Base-by-base conservation (phyloP, 2,888 invertebrate species). In the Sarcophaga carnaria region DNA sequence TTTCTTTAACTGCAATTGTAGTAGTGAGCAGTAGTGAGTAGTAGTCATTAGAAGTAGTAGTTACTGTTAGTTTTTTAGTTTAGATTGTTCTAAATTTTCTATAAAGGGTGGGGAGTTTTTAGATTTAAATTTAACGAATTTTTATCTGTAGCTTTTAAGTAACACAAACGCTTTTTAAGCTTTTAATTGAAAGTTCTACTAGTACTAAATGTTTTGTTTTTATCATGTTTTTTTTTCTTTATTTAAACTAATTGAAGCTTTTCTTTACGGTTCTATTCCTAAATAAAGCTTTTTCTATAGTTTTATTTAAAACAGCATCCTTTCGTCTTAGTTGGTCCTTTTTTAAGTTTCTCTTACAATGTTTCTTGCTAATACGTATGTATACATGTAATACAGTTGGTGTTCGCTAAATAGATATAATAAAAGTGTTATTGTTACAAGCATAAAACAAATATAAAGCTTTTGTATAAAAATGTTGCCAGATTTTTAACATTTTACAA, bases 21-120 rank as follows among this genome's bases (percentile, higher is more conserved):
- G 37, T 37, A 37, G 17, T 17, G 54, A 20, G 4, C 14, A 54
- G 54, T 17, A 54, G 14, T 54, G 3, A 54, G 49, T 49, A 49
- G 54, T 54, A 14, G 54, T 37, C 37, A 37, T 37, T 27, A 37
- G 37, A 37, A 1, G 8, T 37, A 37, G 54, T 14, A 17, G 54
- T 14, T 14, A 54, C 17, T 54, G 10, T 14, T 54, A 14, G 54
- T 17, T 8, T 20, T 20, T 20, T 20, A 22, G 2, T 37, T 37
- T 4, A 1, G 17, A 54, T 54, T 54, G 54, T 54, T 54, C 17
- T 4, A 54, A 54, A 54, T 3, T 54, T 54, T 54, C 4, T 14
- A 54, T 10, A 17, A 4, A 17, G 70, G 84, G 84, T 75, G 75
- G 84, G 80, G 64, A 10, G 20, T 63, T 64, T 69, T n/a, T 47